These are phyloP conservation scores for Notarius quadriscutis DNA, from an alignment of 2,113 vertebrate species.

Conservation along the genomic window DNA sequence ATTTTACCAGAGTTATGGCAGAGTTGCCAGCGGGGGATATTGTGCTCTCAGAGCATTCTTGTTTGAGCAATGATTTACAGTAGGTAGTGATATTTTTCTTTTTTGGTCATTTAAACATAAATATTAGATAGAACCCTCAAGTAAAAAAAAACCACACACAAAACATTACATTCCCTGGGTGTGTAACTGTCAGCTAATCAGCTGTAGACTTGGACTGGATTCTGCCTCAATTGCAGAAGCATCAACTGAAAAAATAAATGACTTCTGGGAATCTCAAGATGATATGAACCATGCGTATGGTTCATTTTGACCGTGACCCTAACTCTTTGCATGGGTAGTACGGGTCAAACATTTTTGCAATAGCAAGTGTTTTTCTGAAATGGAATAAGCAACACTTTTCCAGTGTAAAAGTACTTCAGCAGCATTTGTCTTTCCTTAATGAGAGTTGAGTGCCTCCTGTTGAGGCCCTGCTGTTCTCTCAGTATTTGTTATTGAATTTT, in stretches of 20 bases:
- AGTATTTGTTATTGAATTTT: not conserved
- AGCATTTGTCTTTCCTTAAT: not conserved
- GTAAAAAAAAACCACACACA: not conserved
- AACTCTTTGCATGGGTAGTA: not conserved
- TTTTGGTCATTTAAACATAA: slow-evolving; percentile 3
- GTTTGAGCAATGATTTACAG: too few species aligned
- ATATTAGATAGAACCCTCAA: not conserved
- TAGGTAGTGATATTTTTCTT: not conserved
- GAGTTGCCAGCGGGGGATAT: too few species aligned
- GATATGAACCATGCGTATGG: not conserved
- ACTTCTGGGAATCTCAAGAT: not conserved
- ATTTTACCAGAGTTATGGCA: too few species aligned
- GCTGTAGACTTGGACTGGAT: not conserved
- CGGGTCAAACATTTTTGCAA: not conserved
- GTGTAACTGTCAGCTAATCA: not conserved
- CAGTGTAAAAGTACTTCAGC: not conserved
- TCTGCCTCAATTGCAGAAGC: not conserved
- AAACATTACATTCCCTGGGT: not conserved
- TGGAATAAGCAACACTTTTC: not conserved
- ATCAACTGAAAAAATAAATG: not conserved
- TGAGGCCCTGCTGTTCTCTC: not conserved
- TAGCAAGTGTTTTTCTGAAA: not conserved
- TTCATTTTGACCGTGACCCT: not conserved
- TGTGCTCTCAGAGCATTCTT: too few species aligned
- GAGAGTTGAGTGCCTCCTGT: not conserved